Base-by-base conservation (phyloP, 2,113 vertebrate species). In the Boleophthalmus pectinirostris region DNA sequence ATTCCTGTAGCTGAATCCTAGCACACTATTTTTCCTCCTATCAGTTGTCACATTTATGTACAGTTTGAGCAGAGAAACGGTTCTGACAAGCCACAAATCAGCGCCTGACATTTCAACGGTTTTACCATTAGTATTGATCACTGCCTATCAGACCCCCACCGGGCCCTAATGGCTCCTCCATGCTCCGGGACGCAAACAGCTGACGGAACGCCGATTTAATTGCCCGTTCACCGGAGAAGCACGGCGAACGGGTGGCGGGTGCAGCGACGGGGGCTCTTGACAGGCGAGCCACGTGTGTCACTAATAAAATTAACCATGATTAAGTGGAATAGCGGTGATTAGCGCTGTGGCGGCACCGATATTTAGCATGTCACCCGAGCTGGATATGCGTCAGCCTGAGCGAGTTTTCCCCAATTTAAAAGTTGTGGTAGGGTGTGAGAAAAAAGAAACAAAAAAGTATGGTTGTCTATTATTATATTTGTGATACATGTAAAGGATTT, bases 141-240 rank as follows among this genome's bases (percentile, higher is more conserved):
- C 63, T 46, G 61, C 57, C 61, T 29, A 43, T 78, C 72, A 65
- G 21, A 68, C 70, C 24, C 70, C 63, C 24, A 56, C 61, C 21
- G 70, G 29, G 33, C 12, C 10, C 20, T 68, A 47, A 57, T 57
- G 10, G 63, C 54, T 70, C 63, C 24, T 56, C 61, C 10, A 47
- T 43, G 23, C 25, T 51, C 46, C 18, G 1, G 25, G 14, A 29
- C 25, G 35, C 58, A 43, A 43, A 25, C 18, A 10, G 72, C 61
- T 66, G 51, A 35, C 15, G 68, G 68, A 21, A 61, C 66, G 45
- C 12, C 6, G 53, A 61, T 69, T 68, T 74, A 58, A 71, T 53
- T 68, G 21, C 66, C 20, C 0, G 13, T 43, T 20, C 56, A 20
- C 38, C 5, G 33, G 46, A 21, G 15, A 18, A 18, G 45, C 71